Evolutionary conservation across 2,113 vertebrate genomes (phyloP), one percentile per base, ranked within the genome.

Genomic region (Ancistrus triradiatus): DNA sequence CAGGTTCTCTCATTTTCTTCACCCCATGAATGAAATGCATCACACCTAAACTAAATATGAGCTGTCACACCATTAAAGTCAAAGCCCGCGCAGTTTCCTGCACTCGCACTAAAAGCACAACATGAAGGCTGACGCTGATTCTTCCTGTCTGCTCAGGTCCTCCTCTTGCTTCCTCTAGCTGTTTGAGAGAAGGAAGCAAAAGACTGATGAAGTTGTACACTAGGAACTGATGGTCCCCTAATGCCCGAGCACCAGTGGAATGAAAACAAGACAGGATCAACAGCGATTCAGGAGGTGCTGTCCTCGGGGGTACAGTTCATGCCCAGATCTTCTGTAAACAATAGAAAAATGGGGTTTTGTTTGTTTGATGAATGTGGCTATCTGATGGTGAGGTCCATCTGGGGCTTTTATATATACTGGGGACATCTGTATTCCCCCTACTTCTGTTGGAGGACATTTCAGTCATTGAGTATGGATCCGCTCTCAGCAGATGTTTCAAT

Each of bases 191-290:
- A 13, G 61, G 48, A 57, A 15, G 15, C 28, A 31, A n/a, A 40
- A 51, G 59, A 56, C 55, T 69, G 59, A 63, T 42, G 42, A 49
- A 11, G 51, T 28, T 27, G 49, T 68, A 42, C 38, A 53, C 50
- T 59, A 38, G n/a, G 13, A 42, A 42, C 11, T 6, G 13, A 42
- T n/a, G 38, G 1, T 3, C 2, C 43, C 2, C n/a, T 42, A 14
- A 42, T 42, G 13, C 6, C 38, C n/a, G n/a, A 42, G n/a, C 14
- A 14, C 66, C 50, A 55, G 49, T 49, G 60, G 40, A 62, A 68
- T 58, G 40, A 57, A 58, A 57, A 56, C 46, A 53, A 37, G 53
- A 50, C 35, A 47, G 49, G 44, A 31, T 14, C n/a, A n/a, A 15
- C 14, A 13, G 27, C 38, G n/a, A 13, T 11, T n/a, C 5, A 42